Percentiles rank a stretch among this genome's conserved stretches.
phyloP scores from a whole-genome alignment of 2,797 vertebrate species.

The Numenius phaeopus region DNA sequence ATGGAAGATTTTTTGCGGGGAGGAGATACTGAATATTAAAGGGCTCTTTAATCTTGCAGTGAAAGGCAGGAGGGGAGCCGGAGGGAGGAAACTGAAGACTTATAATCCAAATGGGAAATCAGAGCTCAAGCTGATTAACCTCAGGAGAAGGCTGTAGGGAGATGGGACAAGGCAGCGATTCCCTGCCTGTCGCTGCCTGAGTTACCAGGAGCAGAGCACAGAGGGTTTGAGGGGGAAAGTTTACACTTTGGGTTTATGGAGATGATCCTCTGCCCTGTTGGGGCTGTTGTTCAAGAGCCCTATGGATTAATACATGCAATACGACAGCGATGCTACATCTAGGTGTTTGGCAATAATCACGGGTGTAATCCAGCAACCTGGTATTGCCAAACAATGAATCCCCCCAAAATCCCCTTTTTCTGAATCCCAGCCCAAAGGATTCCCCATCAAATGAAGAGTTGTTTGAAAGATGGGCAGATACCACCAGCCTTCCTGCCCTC shows the following conservation, averaged over 20 bases:
- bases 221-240: not conserved
- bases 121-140: not conserved
- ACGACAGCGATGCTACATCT: rapidly evolving
- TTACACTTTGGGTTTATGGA: not conserved
- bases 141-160: not conserved
- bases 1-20: rapidly evolving
- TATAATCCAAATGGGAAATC: not conserved
- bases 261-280: not conserved
- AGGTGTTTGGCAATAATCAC: not conserved
- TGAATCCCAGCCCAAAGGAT: not conserved
- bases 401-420: not conserved
- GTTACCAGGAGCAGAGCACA: not conserved
- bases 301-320: not conserved
- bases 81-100: not conserved
- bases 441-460: not conserved
- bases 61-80: not conserved
- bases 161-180: not conserved
- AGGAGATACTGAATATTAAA: not conserved
- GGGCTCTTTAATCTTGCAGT: not conserved
- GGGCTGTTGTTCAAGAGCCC: not conserved
- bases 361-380: not conserved
- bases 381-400: not conserved
- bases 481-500: not conserved
- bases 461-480: not conserved
- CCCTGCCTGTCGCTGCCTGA: rapidly evolving